Conservation (phyloP, 1,140 invertebrate species). For the Drosophila burlai region DNA sequence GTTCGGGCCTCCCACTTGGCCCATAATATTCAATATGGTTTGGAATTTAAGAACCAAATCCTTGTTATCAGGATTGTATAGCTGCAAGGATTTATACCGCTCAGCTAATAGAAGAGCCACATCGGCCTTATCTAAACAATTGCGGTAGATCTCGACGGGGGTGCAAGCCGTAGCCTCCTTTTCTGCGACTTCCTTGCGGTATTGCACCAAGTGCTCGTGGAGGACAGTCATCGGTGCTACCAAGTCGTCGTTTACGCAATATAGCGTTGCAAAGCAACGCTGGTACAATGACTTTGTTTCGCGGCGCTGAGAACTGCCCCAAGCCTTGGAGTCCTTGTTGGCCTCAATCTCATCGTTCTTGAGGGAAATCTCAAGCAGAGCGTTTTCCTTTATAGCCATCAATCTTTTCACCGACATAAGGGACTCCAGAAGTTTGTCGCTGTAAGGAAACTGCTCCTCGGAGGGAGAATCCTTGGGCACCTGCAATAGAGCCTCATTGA, state of each 20-base stretch:
- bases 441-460: slow-evolving; percentile 7
- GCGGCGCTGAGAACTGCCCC: slow-evolving; percentile 7
- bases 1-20: slow-evolving; percentile 37
- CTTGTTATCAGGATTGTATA: slow-evolving; percentile 5
- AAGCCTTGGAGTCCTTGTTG: not conserved
- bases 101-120: slow-evolving; percentile 36
- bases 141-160: slow-evolving; percentile 26
- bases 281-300: slow-evolving; percentile 26
- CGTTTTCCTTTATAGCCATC: slow-evolving; percentile 22
- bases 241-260: slow-evolving; percentile 50
- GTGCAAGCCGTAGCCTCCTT: not conserved
- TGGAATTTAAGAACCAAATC: slow-evolving; percentile 47
- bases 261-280: slow-evolving; percentile 29
- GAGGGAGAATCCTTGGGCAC: not conserved
- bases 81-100: not conserved
- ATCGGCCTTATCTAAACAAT: slow-evolving; percentile 52
- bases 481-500: slow-evolving; percentile 39
- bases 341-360: slow-evolving; percentile 38
- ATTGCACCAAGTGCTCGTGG: slow-evolving; percentile 26
- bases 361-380: slow-evolving; percentile 32
- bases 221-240: slow-evolving; percentile 36
- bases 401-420: slow-evolving; percentile 43
- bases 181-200: slow-evolving; percentile 4
- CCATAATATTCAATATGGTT: slow-evolving; percentile 48
- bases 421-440: slow-evolving; percentile 25